phyloP scores from a whole-genome alignment of 1,140 invertebrate species.

The Drosophila seguyi region DNA sequence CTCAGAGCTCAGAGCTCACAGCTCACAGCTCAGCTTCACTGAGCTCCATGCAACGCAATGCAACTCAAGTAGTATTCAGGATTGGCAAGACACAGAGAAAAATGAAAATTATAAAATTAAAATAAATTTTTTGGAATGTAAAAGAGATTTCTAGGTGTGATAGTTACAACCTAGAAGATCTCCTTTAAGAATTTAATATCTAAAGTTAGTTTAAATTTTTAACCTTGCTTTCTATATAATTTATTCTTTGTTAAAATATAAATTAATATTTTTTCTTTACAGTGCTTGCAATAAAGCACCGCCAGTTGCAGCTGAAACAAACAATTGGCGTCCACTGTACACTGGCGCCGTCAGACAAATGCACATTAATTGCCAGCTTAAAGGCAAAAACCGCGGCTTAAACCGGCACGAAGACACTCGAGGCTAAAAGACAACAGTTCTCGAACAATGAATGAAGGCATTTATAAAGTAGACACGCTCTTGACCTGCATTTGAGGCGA shows the following conservation, averaged over 20 bases:
- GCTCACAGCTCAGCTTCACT: conserved; percentile 6
- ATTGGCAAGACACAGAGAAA: conserved; percentile 1
- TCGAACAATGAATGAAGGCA: conserved; percentile 32
- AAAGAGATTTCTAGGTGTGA: too few relatives aligned
- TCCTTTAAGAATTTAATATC: not conserved
- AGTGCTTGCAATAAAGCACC: conserved; percentile 22
- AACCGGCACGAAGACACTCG: conserved; percentile 1
- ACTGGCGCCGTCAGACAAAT: conserved; percentile 41
- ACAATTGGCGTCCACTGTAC: conserved; percentile 7
- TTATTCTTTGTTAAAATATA: not conserved
- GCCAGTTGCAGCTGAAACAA: conserved; percentile 1
- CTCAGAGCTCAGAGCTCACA: too few relatives aligned
- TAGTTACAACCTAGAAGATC: too few relatives aligned
- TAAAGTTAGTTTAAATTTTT: too few relatives aligned
- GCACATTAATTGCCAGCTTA: conserved; percentile 51
- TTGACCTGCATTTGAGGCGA: too few relatives aligned
- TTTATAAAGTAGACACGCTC: conserved; percentile 29
- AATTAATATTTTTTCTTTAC: not conserved
- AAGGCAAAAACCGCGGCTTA: conserved; percentile 10
- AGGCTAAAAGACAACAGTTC: conserved; percentile 2
- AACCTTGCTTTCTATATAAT: too few relatives aligned
- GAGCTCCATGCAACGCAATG: not conserved
- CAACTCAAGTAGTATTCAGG: conserved; percentile 17
- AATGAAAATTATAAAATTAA: not conserved
- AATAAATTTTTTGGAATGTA: not conserved